These are phyloP conservation scores for Antechinus flavipes DNA, from an alignment of 2,113 vertebrate species.

Conservation along the genomic window DNA sequence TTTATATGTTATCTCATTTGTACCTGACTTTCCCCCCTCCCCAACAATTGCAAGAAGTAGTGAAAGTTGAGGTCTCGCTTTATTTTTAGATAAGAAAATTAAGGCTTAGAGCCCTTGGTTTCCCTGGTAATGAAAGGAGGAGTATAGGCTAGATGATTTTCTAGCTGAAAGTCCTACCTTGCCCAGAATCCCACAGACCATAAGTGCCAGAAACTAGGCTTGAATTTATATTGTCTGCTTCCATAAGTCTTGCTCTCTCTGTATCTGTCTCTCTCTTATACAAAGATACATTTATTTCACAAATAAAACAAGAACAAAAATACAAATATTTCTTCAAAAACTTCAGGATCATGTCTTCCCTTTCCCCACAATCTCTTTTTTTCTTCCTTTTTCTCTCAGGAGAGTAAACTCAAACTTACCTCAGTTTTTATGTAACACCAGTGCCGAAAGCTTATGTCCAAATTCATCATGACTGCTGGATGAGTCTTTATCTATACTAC, in stretches of 20 bases:
- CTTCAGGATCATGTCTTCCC: background rate
- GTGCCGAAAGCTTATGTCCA: background rate
- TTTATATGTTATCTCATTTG: background rate
- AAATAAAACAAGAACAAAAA: background rate
- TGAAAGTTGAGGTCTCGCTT: background rate
- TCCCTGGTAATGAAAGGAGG: background rate
- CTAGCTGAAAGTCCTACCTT: background rate
- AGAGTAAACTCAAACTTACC: background rate
- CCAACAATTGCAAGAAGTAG: background rate
- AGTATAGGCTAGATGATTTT: background rate
- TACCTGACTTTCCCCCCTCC: background rate
- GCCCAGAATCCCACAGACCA: background rate
- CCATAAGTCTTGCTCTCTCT: background rate
- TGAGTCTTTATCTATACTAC: background rate
- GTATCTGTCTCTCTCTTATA: background rate
- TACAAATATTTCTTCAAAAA: background rate
- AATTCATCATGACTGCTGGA: background rate
- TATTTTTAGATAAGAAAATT: background rate
- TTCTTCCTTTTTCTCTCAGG: background rate
- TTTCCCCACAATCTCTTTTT: background rate
- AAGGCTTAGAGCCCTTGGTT: background rate
- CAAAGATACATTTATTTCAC: background rate
- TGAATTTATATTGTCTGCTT: background rate
- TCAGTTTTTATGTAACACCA: background rate
- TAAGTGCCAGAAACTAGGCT: background rate